Evolutionary conservation across 2,888 invertebrate genomes (phyloP), one percentile per base, ranked within the genome.

Genomic region (Lasioglossum figueresi): DNA sequence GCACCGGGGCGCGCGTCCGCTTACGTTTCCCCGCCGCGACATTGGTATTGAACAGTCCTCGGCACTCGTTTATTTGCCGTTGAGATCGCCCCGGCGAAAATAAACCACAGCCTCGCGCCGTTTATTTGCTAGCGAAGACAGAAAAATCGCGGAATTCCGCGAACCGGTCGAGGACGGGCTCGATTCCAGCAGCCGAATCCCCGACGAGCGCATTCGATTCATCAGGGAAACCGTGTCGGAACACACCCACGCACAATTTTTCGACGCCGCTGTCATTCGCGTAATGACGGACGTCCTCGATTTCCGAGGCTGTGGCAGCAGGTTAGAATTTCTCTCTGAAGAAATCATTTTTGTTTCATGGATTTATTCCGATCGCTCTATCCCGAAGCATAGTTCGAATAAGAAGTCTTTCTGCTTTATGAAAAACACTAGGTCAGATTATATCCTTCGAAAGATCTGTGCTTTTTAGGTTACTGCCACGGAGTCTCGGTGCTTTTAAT

Each of bases 1-100:
- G 43, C 34, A 37, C 45, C 72, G 59, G 12, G 19, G 14, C 66
- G 34, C 66, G 34, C 66, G 31, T 59, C 8, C 68, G 63, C 34
- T 78, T 71, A 45, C 77, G 31, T 74, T 73, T 40, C 37, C 74
- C 68, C 52, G 45, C 59, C 45, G 48, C 72, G 68, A 79, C 73
- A 37, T 74, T 81, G 86, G 79, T 79, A 84, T 84, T 81, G 72
- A 86, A 81, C 85, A 84, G 81, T 72, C 31, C 34, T 37, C 75
- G 77, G 23, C 23, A n/a, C 34, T 40, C 75, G 80, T 85, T 83
- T 77, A 71, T 78, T 80, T 66, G 63, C 48, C 77, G 63, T 75
- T 75, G 77, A 27, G 37, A 37, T 68, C 37, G 34, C 66, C n/a
- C 8, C 73, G 59, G 70, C 23, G 59, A 84, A 86, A 86, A 84